Evolutionary conservation across 2,888 invertebrate species (phyloP).

Genomic region (Chymomyza fuscimana): DNA sequence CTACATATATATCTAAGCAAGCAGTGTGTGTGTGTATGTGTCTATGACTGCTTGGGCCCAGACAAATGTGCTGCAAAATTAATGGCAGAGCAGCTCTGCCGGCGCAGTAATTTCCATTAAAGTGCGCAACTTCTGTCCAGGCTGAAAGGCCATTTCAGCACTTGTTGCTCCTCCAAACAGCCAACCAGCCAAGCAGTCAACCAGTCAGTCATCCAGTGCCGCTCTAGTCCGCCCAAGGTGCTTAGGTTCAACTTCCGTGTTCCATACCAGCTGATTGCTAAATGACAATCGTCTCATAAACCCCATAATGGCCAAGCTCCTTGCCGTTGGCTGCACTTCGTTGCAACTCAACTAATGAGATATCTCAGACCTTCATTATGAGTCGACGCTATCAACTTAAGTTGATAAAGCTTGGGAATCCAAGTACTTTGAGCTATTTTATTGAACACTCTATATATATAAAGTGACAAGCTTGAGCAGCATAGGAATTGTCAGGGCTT

Average conservation of each 20-base stretch:
- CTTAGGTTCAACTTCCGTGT: constrained; percentile 48
- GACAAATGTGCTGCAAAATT: constrained; percentile 39
- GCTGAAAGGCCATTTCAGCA: constrained; percentile 34
- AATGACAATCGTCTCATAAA: constrained; percentile 35
- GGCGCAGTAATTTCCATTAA: constrained; percentile 59
- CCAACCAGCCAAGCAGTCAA: not conserved
- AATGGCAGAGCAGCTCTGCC: constrained; percentile 23
- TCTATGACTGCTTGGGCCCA: constrained; percentile 14
- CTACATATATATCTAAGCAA: not conserved
- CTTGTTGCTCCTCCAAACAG: constrained; percentile 48
- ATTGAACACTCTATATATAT: not conserved
- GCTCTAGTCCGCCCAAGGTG: not conserved
- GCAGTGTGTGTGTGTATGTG: not conserved
- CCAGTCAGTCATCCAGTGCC: not conserved
- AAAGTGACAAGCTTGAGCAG: not conserved
- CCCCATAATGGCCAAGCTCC: not conserved
- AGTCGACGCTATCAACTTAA: not conserved
- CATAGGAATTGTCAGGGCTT: not conserved
- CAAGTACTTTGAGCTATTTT: not conserved
- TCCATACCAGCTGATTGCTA: constrained; percentile 29
- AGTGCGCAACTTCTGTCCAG: constrained; percentile 46
- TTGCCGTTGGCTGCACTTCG: not conserved
- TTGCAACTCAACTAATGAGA: not conserved
- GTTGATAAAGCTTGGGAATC: not conserved
- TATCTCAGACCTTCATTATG: not conserved